Percentiles rank a stretch among this genome's conserved stretches.
phyloP scores from a whole-genome alignment of 2,888 invertebrate species.

The Pimpla rufipes region DNA sequence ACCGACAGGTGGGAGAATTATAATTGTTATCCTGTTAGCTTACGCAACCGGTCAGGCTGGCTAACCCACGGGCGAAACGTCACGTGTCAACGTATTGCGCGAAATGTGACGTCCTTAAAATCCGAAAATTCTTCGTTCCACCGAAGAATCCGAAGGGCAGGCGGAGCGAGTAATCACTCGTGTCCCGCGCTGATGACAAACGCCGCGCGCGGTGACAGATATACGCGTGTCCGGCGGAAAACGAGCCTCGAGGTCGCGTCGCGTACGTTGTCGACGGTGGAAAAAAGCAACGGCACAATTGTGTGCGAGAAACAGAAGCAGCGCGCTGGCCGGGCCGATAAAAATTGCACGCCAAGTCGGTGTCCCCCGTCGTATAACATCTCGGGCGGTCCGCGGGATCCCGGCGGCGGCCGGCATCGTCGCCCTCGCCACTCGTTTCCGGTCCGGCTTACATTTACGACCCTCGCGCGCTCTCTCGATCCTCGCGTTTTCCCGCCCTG shows the following conservation, averaged over 20 bases:
- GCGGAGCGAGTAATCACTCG: conserved; percentile 8
- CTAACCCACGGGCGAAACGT: too few relatives aligned
- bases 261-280: conserved; percentile 7
- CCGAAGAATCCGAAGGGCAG: background rate
- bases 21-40: too few relatives aligned
- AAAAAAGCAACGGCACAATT: conserved; percentile 3
- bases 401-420: background rate
- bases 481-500: conserved; percentile 4
- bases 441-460: conserved; percentile 62
- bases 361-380: conserved; percentile 19
- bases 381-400: conserved; percentile 9
- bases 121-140: background rate
- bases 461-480: conserved; percentile 8
- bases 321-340: conserved; percentile 14
- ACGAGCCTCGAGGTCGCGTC: background rate
- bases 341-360: conserved; percentile 27
- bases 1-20: too few relatives aligned
- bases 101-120: background rate
- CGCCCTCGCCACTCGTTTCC: conserved; percentile 31
- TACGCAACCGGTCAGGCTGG: too few relatives aligned
- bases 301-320: conserved; percentile 12
- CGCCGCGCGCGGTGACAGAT: background rate
- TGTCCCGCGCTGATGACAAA: conserved; percentile 41
- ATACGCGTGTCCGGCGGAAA: background rate
- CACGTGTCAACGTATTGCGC: too few relatives aligned